phyloP scores from a whole-genome alignment of 1,140 invertebrate genomes.

The Oedothorax gibbosus region DNA sequence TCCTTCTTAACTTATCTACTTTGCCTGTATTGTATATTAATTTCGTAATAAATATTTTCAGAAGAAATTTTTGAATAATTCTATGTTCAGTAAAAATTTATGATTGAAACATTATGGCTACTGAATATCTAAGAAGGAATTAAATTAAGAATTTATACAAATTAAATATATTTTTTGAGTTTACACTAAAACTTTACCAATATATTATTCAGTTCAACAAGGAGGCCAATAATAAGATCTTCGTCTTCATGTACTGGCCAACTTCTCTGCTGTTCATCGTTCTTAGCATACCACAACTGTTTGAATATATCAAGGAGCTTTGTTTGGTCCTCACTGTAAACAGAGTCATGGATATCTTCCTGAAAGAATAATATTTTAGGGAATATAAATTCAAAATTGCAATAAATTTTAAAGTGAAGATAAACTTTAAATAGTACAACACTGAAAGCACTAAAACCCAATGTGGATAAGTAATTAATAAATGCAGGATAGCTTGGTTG shows the following conservation, averaged over 20 bases:
- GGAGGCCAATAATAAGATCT: conserved; percentile 82
- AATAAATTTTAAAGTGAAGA: too few species aligned
- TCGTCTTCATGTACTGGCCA: conserved; percentile 95
- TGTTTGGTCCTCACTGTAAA: conserved; percentile 55
- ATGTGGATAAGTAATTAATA: too few species aligned
- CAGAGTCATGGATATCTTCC: conserved; percentile 18
- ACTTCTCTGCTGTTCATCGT: conserved; percentile 92
- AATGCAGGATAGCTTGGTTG: too few species aligned
- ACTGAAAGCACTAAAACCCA: too few species aligned
- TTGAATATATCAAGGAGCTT: conserved; percentile 55
- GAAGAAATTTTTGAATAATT: neutral
- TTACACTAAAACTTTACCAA: conserved; percentile 74
- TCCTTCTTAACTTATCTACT: too few species aligned
- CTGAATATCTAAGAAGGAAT: neutral
- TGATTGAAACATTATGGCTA: too few species aligned
- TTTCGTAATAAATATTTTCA: neutral
- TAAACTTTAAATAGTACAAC: too few species aligned
- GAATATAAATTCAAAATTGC: too few species aligned
- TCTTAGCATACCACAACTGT: conserved; percentile 85
- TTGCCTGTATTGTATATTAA: neutral
- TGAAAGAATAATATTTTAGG: neutral
- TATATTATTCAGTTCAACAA: conserved; percentile 86
- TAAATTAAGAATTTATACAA: too few species aligned
- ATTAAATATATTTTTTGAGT: too few species aligned
- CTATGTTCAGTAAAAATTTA: neutral